Evolutionary conservation across 1,140 invertebrate genomes (phyloP), one percentile per base, ranked within the genome.

Genomic region (Drosophila parabipectinata): DNA sequence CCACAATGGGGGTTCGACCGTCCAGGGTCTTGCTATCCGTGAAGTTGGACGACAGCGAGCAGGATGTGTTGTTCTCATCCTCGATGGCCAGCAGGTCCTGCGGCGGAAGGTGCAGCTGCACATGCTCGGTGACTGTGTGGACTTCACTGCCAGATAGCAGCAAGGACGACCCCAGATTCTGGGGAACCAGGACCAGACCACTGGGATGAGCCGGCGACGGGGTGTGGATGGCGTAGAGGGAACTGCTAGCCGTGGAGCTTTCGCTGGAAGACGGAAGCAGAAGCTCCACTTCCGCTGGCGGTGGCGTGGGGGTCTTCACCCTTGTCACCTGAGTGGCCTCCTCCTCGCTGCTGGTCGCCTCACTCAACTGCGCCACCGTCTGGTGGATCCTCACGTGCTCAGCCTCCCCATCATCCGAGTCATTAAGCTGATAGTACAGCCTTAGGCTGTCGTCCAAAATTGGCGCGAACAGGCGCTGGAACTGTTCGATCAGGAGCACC

Each of bases 21-120:
- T 91, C 90, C 28, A 91, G 56, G 8, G 90, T 91, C 56, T 91
- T 91, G 73, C 90, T 91, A 44, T 90, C 88, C 12, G 90, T 91
- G 60, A 91, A 69, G n/a, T 90, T 90, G 21, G 90, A 91, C 12
- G 90, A 91, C 44, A 91, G 56, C 0, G 90, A 91, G 55, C 89
- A 91, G 37, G 85, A 91, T 12, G 90, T 91, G 64, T 91, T 90
- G 68, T 91, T 91, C 39, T 80, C 81, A 2, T 79, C 81, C 30
- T 80, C 75, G 34, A 67, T 52, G 7, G 21, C 14, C 59, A 63
- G 41, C 24, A 69, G 48, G 39, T 72, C 34, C 55, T 76, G 55
- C 1, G 83, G 83, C 2, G 79, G 83, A 45, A 58, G 62, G 54
- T 90, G 85, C 21, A 90, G 60, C 63, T 91, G 85, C 50, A 91